Conservation (phyloP, 35 echinoderm and acorn worm genomes). For the Heliocidaris tuberculata region DNA sequence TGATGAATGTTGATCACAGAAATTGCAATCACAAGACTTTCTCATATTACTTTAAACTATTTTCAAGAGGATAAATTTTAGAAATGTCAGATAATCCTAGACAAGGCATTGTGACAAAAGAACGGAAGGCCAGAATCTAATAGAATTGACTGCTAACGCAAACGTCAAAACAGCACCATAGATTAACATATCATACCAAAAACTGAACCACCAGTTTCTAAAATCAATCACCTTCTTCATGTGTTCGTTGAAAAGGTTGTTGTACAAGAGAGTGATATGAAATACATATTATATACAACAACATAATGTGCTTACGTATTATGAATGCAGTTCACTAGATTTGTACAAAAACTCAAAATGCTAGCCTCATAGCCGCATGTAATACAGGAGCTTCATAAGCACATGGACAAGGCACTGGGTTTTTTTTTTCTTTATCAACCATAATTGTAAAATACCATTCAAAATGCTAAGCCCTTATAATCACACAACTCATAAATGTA, state of each 20-base stretch:
- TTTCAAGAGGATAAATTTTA: background rate
- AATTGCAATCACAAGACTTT: too few relatives aligned
- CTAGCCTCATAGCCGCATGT: background rate
- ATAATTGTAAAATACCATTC: background rate
- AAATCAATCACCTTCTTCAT: background rate
- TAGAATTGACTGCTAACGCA: background rate
- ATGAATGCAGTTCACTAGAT: background rate
- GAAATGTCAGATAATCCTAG: background rate
- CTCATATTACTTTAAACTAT: too few relatives aligned
- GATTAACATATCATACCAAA: background rate
- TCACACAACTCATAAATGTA: background rate
- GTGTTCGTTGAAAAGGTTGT: background rate
- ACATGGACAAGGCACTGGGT: background rate
- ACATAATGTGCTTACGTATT: background rate
- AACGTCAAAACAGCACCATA: constrained; percentile 1
- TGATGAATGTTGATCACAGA: too few relatives aligned
- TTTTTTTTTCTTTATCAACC: background rate
- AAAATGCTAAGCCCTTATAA: background rate
- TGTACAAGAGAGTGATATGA: background rate
- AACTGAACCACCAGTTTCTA: background rate
- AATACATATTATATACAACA: constrained; percentile 13
- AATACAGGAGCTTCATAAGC: background rate
- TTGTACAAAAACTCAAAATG: constrained; percentile 8
- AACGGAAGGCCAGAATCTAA: background rate
- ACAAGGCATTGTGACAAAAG: background rate